Percentiles rank a stretch among this genome's conserved stretches.
Evolutionary conservation across 2,797 vertebrate species (phyloP).

Genomic region (Cetoscarus ocellatus): DNA sequence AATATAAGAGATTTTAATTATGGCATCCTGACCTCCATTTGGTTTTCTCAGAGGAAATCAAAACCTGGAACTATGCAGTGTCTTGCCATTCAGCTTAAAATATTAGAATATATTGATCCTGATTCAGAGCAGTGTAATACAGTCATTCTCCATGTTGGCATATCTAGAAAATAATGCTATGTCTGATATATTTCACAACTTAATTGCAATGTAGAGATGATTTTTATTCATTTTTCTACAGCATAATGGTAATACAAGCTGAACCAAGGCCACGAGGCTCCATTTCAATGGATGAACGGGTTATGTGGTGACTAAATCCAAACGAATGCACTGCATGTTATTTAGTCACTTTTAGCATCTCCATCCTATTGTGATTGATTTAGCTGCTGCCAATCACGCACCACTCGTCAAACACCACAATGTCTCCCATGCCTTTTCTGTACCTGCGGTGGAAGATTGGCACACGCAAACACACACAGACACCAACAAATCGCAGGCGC

Average conservation of each 20-base stretch:
- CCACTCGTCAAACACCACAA: conserved; percentile 64
- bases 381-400: conserved; percentile 71
- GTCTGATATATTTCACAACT: background rate
- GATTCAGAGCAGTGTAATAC: background rate
- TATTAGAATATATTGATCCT: background rate
- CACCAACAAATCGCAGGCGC: conserved; percentile 57
- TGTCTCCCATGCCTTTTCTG: conserved; percentile 69
- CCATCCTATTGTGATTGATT: conserved; percentile 74
- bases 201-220: conserved; percentile 20
- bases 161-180: background rate
- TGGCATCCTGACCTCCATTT: no score
- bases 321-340: conserved; percentile 37
- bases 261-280: conserved; percentile 37
- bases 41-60: no score
- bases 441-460: conserved; percentile 61
- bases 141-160: background rate
- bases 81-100: background rate
- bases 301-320: conserved; percentile 22
- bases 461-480: conserved; percentile 43
- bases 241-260: conserved; percentile 7
- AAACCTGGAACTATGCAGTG: no score
- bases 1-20: no score
- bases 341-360: conserved; percentile 63
- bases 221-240: conserved; percentile 14
- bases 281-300: conserved; percentile 25